Evolutionary conservation across 92 coral and sea anemone genomes (phyloP).

Genomic region (Porites divaricata): DNA sequence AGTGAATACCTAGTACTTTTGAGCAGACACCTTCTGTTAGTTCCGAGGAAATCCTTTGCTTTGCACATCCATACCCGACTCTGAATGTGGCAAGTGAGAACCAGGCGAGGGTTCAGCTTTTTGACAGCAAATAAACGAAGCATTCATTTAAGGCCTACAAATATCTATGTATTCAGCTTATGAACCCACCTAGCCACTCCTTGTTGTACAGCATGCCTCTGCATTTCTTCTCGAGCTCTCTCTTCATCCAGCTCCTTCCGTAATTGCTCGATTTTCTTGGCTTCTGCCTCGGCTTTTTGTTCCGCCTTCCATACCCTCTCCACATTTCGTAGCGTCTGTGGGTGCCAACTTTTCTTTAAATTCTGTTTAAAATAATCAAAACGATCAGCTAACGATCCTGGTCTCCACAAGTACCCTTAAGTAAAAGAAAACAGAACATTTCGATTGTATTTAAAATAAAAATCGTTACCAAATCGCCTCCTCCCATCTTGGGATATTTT

Average conservation of each 20-base stretch:
- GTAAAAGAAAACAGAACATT: not conserved
- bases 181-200: constrained; percentile 83
- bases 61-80: too few relatives aligned
- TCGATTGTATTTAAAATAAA: not conserved
- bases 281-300: constrained; percentile 97
- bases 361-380: constrained; percentile 66
- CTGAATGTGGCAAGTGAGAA: too few relatives aligned
- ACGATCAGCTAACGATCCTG: not conserved
- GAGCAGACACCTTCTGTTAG: too few relatives aligned
- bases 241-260: constrained; percentile 94
- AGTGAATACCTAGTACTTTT: too few relatives aligned
- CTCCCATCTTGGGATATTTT: constrained; percentile 78
- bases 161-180: not conserved
- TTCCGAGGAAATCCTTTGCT: too few relatives aligned
- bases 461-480: constrained; percentile 96
- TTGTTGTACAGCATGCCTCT: constrained; percentile 94
- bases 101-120: too few relatives aligned
- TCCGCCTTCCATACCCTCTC: constrained; percentile 99
- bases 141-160: not conserved
- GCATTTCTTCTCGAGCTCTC: constrained; percentile 97
- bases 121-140: not conserved
- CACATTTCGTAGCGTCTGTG: constrained; percentile 98
- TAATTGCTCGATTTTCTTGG: constrained; percentile 96
- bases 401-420: not conserved
- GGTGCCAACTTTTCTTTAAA: constrained; percentile 99